Conservation (phyloP, 2,797 vertebrate genomes). For the Geotrypetes seraphini region DNA sequence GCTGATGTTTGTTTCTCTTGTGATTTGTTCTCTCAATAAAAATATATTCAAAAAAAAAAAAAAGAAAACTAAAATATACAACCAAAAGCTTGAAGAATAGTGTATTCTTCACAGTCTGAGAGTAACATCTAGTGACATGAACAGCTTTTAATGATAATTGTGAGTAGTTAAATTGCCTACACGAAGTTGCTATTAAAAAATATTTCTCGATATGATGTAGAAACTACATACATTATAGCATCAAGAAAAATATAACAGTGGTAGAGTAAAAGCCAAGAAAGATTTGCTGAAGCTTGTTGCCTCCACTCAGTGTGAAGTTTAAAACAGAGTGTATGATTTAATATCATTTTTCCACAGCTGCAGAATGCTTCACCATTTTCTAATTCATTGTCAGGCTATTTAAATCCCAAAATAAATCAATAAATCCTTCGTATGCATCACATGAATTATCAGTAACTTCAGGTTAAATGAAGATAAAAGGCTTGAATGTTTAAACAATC, state of each 20-base stretch:
- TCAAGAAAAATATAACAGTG: slow-evolving; percentile 26
- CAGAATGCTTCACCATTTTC: no score
- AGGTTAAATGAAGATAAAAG: slow-evolving; percentile 56
- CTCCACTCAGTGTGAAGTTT: slow-evolving; percentile 25
- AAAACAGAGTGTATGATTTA: slow-evolving; percentile 37
- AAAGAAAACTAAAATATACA: no score
- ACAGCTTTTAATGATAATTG: slow-evolving; percentile 52
- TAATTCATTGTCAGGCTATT: no score
- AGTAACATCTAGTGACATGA: slow-evolving; percentile 60
- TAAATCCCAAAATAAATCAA: slow-evolving; percentile 47
- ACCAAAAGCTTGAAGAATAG: no score
- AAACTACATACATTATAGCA: slow-evolving; percentile 39
- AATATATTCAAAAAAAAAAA: no score
- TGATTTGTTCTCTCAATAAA: no score
- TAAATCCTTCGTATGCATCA: slow-evolving; percentile 40
- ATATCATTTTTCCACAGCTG: slow-evolving; percentile 31
- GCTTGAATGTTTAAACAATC: slow-evolving; percentile 60
- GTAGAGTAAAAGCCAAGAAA: slow-evolving; percentile 30
- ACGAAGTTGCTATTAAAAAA: slow-evolving; percentile 51
- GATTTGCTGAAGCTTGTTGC: slow-evolving; percentile 39
- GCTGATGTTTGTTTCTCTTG: no score
- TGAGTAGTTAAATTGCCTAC: slow-evolving; percentile 55
- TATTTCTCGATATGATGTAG: slow-evolving; percentile 46
- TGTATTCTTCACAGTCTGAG: no score
- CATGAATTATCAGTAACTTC: slow-evolving; percentile 51